Base-by-base conservation (phyloP, 2,888 invertebrate genomes). In the Cataglyphis livida region DNA sequence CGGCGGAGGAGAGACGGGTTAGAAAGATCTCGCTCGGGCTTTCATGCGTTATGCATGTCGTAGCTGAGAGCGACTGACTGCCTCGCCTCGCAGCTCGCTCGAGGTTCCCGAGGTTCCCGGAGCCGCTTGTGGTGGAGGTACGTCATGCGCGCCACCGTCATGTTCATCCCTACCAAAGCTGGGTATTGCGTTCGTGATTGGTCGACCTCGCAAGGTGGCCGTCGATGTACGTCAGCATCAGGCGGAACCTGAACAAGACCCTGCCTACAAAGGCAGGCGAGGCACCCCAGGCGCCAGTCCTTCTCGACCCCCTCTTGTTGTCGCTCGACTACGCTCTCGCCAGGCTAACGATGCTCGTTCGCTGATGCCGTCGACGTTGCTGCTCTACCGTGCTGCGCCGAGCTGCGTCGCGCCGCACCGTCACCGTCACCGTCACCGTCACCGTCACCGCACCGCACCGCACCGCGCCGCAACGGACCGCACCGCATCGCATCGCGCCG, bases 41-140 rank as follows among this genome's bases (percentile, higher is more conserved):
- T 95, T 96, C 95, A 96, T 96, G 96, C 96, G 96, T 96, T 95
- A 95, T 95, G 95, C 95, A 95, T 95, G 95, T 95, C 95, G 94
- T 94, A 94, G 93, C 93, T 95, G 95, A 95, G 95, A 95, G 95
- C 95, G 95, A 95, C 95, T 94, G 94, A 94, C 94, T 94, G 95
- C 95, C 93, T 94, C 92, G 94, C 92, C 93, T 93, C 92, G 91
- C 92, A 92, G 91, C 93, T 94, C 88, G 91, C 91, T 90, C 92
- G 93, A 93, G 92, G 92, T 93, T 92, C 93, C 93, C 92, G 89
- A 93, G 90, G 90, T 87, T 90, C 91, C 91, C 90, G 91, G 90
- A 89, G 89, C 87, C 86, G 87, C 91, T 78, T 48, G 76, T 89
- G 87, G 89, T 87, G 89, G 85, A 88, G 88, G 81, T 88, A 89